Percentiles rank a stretch among this genome's conserved stretches.
These are phyloP conservation scores for Cantharis lateralis DNA, from an alignment of 2,888 invertebrate genomes.

Conservation along the genomic window DNA sequence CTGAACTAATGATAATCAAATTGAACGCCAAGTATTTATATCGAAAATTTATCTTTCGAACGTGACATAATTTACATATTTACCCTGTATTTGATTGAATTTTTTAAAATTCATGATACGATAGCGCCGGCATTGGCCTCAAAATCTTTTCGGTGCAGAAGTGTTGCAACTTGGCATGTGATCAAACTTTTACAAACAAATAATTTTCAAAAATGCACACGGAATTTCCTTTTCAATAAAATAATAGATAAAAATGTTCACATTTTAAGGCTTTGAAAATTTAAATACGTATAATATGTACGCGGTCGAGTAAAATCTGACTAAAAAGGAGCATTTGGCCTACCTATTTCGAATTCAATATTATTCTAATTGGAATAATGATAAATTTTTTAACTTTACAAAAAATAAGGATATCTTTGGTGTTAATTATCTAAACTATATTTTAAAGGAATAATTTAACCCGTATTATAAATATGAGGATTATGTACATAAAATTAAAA, in stretches of 20 bases:
- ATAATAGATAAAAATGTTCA: background rate
- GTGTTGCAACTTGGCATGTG: background rate
- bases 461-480: background rate
- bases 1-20: conserved; percentile 31
- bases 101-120: conserved; percentile 24
- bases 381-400: too few species aligned
- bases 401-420: background rate
- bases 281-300: too few species aligned
- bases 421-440: background rate
- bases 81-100: conserved; percentile 32
- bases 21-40: conserved; percentile 28
- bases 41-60: conserved; percentile 11
- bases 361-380: too few species aligned
- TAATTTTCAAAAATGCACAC: background rate
- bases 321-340: too few species aligned
- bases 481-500: conserved; percentile 2
- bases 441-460: background rate
- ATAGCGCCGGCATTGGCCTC: conserved; percentile 32
- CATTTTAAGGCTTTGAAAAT: background rate
- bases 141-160: conserved; percentile 11
- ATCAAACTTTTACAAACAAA: background rate
- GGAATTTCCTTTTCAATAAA: background rate
- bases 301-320: too few species aligned
- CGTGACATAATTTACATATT: conserved; percentile 32
- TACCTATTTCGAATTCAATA: too few species aligned